Evolutionary conservation across 2,888 invertebrate species (phyloP).

Genomic region (Resseliella maxima): DNA sequence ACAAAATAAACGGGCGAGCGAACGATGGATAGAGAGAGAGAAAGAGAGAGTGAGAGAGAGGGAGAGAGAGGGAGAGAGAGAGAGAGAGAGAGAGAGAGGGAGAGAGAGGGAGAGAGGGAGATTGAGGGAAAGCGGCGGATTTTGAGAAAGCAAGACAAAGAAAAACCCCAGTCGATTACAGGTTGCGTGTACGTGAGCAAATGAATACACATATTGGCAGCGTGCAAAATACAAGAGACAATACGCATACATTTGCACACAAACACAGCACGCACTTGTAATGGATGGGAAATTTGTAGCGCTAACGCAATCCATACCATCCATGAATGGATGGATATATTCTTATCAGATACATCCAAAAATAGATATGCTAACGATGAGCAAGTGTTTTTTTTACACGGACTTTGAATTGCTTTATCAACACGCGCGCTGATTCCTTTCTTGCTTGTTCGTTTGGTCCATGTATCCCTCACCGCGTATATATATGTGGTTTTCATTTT

Average conservation of each 20-base stretch:
- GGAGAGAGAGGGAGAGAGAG: too few species aligned
- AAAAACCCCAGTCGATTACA: not conserved
- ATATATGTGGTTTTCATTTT: not conserved
- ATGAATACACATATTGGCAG: not conserved
- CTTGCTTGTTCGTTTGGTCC: too few species aligned
- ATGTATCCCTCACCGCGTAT: not conserved
- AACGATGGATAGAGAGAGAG: too few species aligned
- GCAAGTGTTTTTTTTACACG: not conserved
- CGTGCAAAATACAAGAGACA: not conserved
- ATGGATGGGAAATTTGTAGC: not conserved
- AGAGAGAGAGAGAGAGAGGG: too few species aligned
- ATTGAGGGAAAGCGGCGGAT: too few species aligned
- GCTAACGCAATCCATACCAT: conserved; percentile 3
- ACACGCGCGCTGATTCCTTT: conserved; percentile 14
- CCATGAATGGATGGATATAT: not conserved
- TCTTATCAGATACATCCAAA: conserved; percentile 20
- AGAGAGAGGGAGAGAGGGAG: too few species aligned
- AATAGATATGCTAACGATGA: conserved; percentile 24
- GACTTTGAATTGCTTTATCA: not conserved
- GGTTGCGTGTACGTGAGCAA: not conserved
- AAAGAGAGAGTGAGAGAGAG: too few species aligned
- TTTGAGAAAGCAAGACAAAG: too few species aligned
- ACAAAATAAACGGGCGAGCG: too few species aligned
- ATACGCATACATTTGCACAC: not conserved
- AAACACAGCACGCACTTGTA: not conserved